Evolutionary conservation across 2,888 invertebrate genomes (phyloP).

Genomic region (Arctia plantaginis): DNA sequence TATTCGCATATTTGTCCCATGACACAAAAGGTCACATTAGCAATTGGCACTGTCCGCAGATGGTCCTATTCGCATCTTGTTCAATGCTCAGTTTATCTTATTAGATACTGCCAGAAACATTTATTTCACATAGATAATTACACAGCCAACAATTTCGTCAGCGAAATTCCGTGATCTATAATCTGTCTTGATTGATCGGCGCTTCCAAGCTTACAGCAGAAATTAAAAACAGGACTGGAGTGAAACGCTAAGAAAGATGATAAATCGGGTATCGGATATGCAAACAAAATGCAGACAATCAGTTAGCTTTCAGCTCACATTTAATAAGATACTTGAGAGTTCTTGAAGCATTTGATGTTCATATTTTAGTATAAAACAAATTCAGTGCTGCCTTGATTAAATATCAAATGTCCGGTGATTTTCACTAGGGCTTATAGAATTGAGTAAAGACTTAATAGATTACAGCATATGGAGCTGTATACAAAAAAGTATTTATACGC

Average conservation of each 20-base stretch:
- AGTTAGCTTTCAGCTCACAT: constrained; percentile 54
- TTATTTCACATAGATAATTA: neutral
- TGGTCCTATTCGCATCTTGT: too few species aligned
- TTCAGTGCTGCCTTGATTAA: neutral
- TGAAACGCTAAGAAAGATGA: constrained; percentile 59
- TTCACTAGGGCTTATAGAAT: too few species aligned
- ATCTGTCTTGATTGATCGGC: constrained; percentile 44
- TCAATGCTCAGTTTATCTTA: too few species aligned
- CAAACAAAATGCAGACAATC: constrained; percentile 76
- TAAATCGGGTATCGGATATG: constrained; percentile 76
- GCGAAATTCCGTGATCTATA: constrained; percentile 27
- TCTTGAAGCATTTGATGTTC: constrained; percentile 40
- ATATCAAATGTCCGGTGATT: neutral
- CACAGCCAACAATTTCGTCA: neutral
- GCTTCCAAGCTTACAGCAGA: constrained; percentile 31
- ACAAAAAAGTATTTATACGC: neutral
- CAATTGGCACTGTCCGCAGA: too few species aligned
- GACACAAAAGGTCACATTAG: too few species aligned
- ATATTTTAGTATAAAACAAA: neutral
- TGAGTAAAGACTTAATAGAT: neutral
- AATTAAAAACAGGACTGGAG: constrained; percentile 37
- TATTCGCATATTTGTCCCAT: too few species aligned
- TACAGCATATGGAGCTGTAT: neutral
- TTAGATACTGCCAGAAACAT: neutral
- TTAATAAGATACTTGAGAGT: constrained; percentile 59